Evolutionary conservation across 1,140 invertebrate genomes (phyloP).

Genomic region (Listronotus bonariensis): DNA sequence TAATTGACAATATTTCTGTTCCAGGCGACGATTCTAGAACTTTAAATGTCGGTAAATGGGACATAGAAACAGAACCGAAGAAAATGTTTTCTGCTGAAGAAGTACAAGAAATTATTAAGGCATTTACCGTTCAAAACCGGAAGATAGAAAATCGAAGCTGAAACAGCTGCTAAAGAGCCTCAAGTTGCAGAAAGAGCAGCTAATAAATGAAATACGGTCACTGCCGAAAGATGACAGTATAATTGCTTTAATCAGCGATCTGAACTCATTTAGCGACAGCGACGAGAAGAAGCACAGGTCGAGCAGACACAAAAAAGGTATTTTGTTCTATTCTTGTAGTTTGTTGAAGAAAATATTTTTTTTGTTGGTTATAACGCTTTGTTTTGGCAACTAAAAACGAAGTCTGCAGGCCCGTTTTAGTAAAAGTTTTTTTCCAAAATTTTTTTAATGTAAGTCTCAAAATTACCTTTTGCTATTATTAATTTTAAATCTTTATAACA

Average conservation of each 20-base stretch:
- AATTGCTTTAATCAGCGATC: constrained; percentile 36
- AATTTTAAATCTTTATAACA: no score
- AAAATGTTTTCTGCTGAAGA: constrained; percentile 42
- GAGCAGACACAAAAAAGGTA: constrained; percentile 17
- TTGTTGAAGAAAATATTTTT: no score
- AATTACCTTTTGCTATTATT: no score
- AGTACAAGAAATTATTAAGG: constrained; percentile 40
- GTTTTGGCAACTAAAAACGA: no score
- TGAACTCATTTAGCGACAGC: constrained; percentile 37
- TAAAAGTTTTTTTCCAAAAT: no score
- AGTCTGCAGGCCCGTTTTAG: no score
- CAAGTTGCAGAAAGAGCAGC: constrained; percentile 48
- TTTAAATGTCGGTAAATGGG: constrained; percentile 42
- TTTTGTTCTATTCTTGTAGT: no score
- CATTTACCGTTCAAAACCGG: constrained; percentile 32
- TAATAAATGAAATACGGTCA: constrained; percentile 47
- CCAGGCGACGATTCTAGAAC: constrained; percentile 23
- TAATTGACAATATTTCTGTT: neutral
- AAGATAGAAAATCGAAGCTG: constrained; percentile 40
- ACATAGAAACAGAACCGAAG: constrained; percentile 30
- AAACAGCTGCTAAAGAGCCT: constrained; percentile 45
- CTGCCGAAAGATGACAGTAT: constrained; percentile 40
- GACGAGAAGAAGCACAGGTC: constrained; percentile 12
- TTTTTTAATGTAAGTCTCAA: no score
- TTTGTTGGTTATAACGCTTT: no score